Evolutionary conservation across 92 coral and sea anemone species (phyloP), one percentile per base, ranked within the genome.

Genomic region (Diadumene lineata): DNA sequence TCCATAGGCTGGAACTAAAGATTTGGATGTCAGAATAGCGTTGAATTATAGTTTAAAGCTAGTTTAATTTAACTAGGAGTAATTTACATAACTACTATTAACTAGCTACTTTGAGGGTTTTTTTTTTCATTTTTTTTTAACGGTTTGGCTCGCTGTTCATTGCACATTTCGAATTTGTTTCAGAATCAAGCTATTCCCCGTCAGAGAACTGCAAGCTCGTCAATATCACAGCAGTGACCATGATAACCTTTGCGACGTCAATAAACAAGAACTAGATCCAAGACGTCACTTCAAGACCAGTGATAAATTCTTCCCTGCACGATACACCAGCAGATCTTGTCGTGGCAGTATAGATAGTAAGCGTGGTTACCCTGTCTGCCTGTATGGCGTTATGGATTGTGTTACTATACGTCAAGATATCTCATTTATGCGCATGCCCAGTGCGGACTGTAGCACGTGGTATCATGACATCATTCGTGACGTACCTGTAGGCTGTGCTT

Each of bases 401-500:
- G 81, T 84, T 7, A 79, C 81, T 13, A 7, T 73, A 25, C 26
- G 26, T n/a, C 62, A 84, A 72, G 66, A 73, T 55, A 30, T 79
- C 19, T 28, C 74, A 30, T 84, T 84, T 50, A 57, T 78, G 48
- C 88, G 88, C 75, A 79, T 50, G 72, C 88, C 88, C 31, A 64
- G 69, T 34, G 27, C 53, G 27, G 70, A 84, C 82, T 79, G 84
- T 32, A 63, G 38, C 60, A 78, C 80, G 28, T 84, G 88, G 88
- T 84, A 50, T 34, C 67, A 78, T 38, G 88, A 65, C 66, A 66
- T 74, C 28, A 81, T 89, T 57, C 63, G 53, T 18, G 28, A 74
- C 48, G 85, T 85, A 21, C 88, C 90, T 3, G 87, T 85, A 1
- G 85, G 90, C 21, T 89, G 93, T 66, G 64, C 78, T 19, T 89